phyloP scores from a whole-genome alignment of 2,888 invertebrate species.

The Actias luna region DNA sequence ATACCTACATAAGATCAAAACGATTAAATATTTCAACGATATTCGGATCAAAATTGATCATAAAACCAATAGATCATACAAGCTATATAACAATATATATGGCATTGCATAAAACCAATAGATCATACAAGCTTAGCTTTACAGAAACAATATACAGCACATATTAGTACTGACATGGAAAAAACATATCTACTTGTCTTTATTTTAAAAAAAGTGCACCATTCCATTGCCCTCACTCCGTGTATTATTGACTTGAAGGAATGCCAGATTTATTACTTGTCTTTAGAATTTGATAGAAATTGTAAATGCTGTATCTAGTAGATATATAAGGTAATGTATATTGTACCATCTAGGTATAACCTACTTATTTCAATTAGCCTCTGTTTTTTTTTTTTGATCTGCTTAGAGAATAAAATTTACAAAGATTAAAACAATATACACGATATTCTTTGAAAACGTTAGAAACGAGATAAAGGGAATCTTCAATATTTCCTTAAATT shows the following conservation, averaged over 20 bases:
- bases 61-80: too few species aligned
- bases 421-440: too few species aligned
- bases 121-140: not conserved
- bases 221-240: constrained; percentile 33
- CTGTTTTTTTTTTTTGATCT: too few species aligned
- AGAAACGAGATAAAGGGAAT: not conserved
- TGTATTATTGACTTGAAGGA: constrained; percentile 52
- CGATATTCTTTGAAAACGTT: not conserved
- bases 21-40: too few species aligned
- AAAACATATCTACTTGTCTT: not conserved
- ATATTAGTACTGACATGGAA: not conserved
- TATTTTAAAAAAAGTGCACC: constrained; percentile 6
- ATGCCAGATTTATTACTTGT: constrained; percentile 62
- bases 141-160: not conserved
- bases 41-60: too few species aligned
- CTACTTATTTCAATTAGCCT: too few species aligned
- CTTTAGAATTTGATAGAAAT: constrained; percentile 28
- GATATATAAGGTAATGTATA: not conserved
- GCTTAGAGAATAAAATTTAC: too few species aligned
- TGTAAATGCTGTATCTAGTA: not conserved
- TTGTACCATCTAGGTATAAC: too few species aligned
- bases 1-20: too few species aligned
- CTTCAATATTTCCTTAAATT: not conserved
- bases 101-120: too few species aligned
- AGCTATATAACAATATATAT: too few species aligned